Conservation (phyloP, 2,113 vertebrate species). For the Pachypanchax playfairii region DNA sequence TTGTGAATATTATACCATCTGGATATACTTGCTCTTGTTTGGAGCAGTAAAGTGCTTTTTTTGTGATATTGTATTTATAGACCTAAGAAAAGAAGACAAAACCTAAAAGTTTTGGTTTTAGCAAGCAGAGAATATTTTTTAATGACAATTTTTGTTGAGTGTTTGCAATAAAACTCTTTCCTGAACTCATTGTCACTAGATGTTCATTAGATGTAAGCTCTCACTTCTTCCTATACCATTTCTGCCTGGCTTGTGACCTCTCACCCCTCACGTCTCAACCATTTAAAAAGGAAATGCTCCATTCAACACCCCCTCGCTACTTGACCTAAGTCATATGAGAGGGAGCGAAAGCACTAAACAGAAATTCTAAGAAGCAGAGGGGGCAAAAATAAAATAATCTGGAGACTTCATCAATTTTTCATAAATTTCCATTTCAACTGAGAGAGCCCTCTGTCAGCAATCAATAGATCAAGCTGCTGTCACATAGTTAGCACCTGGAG, state of each 20-base stretch:
- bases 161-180: slow-evolving; percentile 5
- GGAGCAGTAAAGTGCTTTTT: background rate
- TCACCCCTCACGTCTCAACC: slow-evolving; percentile 78
- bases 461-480: slow-evolving; percentile 98
- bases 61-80: background rate
- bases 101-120: background rate
- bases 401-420: slow-evolving; percentile 96
- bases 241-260: slow-evolving; percentile 55
- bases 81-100: background rate
- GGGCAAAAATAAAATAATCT: slow-evolving; percentile 83
- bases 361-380: slow-evolving; percentile 37
- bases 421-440: slow-evolving; percentile 97
- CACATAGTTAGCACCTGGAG: slow-evolving; percentile 92
- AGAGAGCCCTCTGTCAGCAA: slow-evolving; percentile 88
- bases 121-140: background rate
- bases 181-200: slow-evolving; percentile 7
- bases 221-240: slow-evolving; percentile 29
- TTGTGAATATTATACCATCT: background rate
- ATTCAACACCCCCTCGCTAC: slow-evolving; percentile 73
- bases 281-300: slow-evolving; percentile 78
- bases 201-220: slow-evolving; percentile 38
- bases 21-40: background rate
- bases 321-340: slow-evolving; percentile 39
- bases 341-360: slow-evolving; percentile 8
- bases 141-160: background rate